phyloP scores from a whole-genome alignment of 2,888 invertebrate species.

The Perdita meconis region DNA sequence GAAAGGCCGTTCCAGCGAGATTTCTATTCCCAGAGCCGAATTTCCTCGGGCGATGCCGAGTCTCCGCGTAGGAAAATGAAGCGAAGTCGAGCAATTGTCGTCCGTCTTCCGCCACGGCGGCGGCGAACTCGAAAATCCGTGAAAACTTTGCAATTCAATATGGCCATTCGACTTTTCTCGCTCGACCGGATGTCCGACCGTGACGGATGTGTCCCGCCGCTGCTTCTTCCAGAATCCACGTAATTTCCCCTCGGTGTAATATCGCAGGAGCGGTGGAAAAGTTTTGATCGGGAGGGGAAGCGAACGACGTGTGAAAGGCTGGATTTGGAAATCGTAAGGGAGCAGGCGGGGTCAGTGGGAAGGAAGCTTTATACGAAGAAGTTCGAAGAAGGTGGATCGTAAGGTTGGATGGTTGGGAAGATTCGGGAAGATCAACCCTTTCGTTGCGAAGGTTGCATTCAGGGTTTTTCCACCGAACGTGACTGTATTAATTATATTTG shows the following conservation, averaged over 20 bases:
- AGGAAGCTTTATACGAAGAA: not conserved
- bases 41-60: conserved; percentile 48
- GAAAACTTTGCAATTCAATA: conserved; percentile 67
- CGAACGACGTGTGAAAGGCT: not conserved
- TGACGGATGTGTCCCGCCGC: conserved; percentile 29
- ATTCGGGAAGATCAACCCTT: no score
- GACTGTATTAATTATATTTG: no score
- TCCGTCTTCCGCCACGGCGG: conserved; percentile 22
- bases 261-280: conserved; percentile 3
- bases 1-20: conserved; percentile 9
- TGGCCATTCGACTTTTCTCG: conserved; percentile 45
- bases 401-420: no score
- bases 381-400: no score
- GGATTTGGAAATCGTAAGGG: not conserved
- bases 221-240: conserved; percentile 11
- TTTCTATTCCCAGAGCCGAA: conserved; percentile 53
- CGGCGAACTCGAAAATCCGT: conserved; percentile 48
- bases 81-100: conserved; percentile 46
- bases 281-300: not conserved
- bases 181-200: conserved; percentile 19
- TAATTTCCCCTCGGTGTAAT: conserved; percentile 33
- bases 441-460: no score
- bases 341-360: not conserved
- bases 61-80: conserved; percentile 57
- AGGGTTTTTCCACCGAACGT: no score